Conservation (phyloP, 2,113 vertebrate genomes). For the Amblyopsis rosae region DNA sequence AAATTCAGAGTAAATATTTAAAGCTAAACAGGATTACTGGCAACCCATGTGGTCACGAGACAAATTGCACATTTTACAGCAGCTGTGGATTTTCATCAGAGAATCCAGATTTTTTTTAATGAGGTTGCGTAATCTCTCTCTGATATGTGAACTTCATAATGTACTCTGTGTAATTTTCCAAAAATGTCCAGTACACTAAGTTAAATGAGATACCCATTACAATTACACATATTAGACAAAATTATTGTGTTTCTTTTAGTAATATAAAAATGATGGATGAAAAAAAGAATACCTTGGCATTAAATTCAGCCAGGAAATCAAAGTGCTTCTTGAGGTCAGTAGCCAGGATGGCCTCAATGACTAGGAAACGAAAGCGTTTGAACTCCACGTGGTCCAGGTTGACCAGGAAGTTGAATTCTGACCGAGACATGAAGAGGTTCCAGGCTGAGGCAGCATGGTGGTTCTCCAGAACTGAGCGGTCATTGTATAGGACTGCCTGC, state of each 20-base stretch:
- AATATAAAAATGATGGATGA: not conserved
- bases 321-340: slow-evolving; percentile 99
- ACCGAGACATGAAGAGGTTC: slow-evolving; percentile 95
- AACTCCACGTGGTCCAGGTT: slow-evolving; percentile 95
- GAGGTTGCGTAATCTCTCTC: too few relatives aligned
- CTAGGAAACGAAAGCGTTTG: slow-evolving; percentile 97
- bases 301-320: slow-evolving; percentile 95
- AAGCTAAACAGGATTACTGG: not conserved
- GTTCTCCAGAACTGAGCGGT: slow-evolving; percentile 96
- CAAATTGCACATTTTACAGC: too few relatives aligned
- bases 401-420: slow-evolving; percentile 94
- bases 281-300: slow-evolving; percentile 86
- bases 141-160: too few relatives aligned
- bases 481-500: slow-evolving; percentile 95
- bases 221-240: too few relatives aligned
- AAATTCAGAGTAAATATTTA: not conserved
- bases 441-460: slow-evolving; percentile 96
- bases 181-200: too few relatives aligned
- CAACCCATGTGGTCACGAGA: too few relatives aligned
- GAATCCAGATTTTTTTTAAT: too few relatives aligned
- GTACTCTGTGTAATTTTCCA: too few relatives aligned
- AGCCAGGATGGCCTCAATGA: slow-evolving; percentile 97
- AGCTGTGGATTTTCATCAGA: too few relatives aligned
- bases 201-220: too few relatives aligned
- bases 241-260: too few relatives aligned